These are phyloP conservation scores for Rhaphigaster nebulosa DNA, from an alignment of 2,888 invertebrate genomes.

Conservation along the genomic window DNA sequence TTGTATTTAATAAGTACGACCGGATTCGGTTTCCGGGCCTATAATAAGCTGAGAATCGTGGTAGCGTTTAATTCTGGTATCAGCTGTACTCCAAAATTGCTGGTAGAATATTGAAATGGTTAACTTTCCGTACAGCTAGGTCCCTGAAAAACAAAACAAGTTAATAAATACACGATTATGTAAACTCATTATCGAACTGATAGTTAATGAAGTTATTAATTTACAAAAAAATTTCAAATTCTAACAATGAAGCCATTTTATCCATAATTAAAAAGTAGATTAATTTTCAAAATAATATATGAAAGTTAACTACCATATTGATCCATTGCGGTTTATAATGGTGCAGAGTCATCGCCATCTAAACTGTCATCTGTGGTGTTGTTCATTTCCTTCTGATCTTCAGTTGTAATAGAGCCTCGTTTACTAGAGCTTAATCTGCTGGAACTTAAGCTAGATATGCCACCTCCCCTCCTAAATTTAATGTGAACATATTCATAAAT, in stretches of 20 bases:
- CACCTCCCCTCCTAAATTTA: conserved; percentile 63
- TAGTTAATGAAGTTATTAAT: too few relatives aligned
- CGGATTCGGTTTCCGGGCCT: conserved; percentile 50
- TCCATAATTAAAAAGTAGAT: too few relatives aligned
- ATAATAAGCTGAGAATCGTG: conserved; percentile 7
- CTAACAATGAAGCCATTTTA: too few relatives aligned
- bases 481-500: background rate
- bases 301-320: background rate
- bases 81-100: conserved; percentile 6
- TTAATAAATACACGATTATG: background rate
- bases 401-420: conserved; percentile 65
- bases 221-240: too few relatives aligned
- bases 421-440: conserved; percentile 65
- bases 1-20: conserved; percentile 57
- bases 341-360: conserved; percentile 75
- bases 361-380: conserved; percentile 75
- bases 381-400: conserved; percentile 65
- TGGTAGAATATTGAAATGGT: conserved; percentile 44
- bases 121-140: conserved; percentile 37
- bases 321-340: conserved; percentile 40
- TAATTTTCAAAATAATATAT: background rate
- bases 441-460: conserved; percentile 64
- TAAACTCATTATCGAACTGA: too few relatives aligned
- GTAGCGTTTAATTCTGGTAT: background rate
- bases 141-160: background rate